Evolutionary conservation across 1,140 invertebrate species (phyloP).

Genomic region (Drosophila sproati): DNA sequence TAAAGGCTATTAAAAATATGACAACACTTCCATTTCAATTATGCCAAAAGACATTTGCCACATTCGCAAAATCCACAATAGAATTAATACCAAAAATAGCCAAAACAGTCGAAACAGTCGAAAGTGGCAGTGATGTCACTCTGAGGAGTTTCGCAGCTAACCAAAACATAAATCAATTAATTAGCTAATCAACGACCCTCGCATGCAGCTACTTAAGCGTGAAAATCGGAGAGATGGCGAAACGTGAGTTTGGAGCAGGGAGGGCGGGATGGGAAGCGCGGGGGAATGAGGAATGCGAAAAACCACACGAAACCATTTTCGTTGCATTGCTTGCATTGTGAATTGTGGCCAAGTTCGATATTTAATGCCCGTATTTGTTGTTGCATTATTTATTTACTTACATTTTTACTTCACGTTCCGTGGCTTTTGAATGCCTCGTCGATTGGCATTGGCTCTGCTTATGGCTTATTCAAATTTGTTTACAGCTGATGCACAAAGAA

Average conservation of each 20-base stretch:
- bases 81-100: background rate
- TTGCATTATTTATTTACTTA: constrained; percentile 12
- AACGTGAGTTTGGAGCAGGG: background rate
- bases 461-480: constrained; percentile 12
- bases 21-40: background rate
- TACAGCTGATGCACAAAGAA: background rate
- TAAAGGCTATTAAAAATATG: background rate
- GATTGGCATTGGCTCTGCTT: background rate
- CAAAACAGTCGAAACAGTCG: background rate
- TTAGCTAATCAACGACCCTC: constrained; percentile 24
- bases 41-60: too few species aligned
- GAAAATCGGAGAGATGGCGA: background rate
- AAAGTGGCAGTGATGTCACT: background rate
- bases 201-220: constrained; percentile 29
- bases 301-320: background rate
- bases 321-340: constrained; percentile 8
- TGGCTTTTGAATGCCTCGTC: constrained; percentile 21
- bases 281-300: too few species aligned
- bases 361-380: constrained; percentile 8
- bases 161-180: constrained; percentile 13
- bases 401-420: constrained; percentile 12
- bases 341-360: background rate
- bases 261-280: too few species aligned
- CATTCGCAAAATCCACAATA: background rate
- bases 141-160: background rate